Percentiles rank a stretch among this genome's conserved stretches.
Conservation (phyloP, 2,888 invertebrate species). For the Glyphotaelius pellucidus region DNA sequence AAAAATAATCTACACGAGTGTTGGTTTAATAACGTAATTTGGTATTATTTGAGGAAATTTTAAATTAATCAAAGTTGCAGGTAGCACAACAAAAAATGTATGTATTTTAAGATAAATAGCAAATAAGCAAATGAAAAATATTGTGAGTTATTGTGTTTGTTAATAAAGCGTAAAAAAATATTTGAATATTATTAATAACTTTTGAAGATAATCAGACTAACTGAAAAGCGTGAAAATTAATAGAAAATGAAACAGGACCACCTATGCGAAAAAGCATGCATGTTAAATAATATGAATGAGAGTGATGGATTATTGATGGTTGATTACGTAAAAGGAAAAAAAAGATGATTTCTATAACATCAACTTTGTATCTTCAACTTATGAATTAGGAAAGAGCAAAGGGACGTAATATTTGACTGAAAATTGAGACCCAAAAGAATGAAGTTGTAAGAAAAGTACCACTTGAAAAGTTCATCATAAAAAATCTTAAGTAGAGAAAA, state of each 20-base stretch:
- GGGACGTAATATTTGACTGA: background rate
- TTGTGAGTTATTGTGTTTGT: background rate
- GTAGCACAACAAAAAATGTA: background rate
- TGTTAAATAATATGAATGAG: background rate
- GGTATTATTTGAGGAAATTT: background rate
- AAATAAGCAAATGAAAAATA: background rate
- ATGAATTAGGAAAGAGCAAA: background rate
- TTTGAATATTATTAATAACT: background rate
- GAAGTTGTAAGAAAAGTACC: background rate
- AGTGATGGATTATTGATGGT: background rate
- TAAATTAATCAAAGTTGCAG: background rate
- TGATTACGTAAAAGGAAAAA: background rate
- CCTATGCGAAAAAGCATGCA: background rate
- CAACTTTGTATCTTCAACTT: background rate
- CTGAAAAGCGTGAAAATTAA: conserved; percentile 22
- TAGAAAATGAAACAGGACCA: background rate
- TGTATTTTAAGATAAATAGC: too few relatives aligned
- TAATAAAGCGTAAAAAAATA: background rate
- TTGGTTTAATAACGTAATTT: background rate
- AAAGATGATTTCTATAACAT: background rate
- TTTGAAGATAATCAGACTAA: background rate
- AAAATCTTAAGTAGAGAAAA: background rate
- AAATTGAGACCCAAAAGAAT: background rate
- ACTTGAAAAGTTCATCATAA: background rate
- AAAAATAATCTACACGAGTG: background rate